Conservation (phyloP, 2,113 vertebrate genomes). For the Brachyistius frenatus region DNA sequence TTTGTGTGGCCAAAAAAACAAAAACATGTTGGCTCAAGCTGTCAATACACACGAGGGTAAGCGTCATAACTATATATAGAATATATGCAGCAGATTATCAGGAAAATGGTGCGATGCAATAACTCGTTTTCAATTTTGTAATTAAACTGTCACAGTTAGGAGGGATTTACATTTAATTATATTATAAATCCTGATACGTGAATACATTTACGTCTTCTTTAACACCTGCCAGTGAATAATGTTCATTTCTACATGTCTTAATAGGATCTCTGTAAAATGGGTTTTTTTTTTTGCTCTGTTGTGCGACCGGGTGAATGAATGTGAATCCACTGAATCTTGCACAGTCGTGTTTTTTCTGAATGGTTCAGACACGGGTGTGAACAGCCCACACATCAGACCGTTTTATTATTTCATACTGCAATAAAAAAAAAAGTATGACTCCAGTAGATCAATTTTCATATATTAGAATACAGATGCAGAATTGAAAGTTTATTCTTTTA, state of each 20-base stretch:
- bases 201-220: background rate
- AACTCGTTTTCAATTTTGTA: background rate
- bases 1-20: background rate
- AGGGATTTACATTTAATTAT: background rate
- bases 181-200: background rate
- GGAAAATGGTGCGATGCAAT: background rate
- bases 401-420: constrained; percentile 82
- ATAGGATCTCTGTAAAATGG: background rate
- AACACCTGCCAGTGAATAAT: background rate
- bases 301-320: background rate
- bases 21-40: background rate
- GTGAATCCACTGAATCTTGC: background rate
- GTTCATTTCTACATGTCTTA: background rate
- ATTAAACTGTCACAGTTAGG: background rate
- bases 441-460: constrained; percentile 83
- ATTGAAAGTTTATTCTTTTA: constrained; percentile 89
- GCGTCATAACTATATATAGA: no score
- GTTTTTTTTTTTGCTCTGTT: no score
- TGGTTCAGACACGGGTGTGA: constrained; percentile 66
- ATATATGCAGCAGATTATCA: background rate
- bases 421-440: constrained; percentile 84
- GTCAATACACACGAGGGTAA: background rate
- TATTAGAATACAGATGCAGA: constrained; percentile 90
- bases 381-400: constrained; percentile 82
- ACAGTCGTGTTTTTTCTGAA: constrained; percentile 11